Evolutionary conservation across 2,888 invertebrate species (phyloP).

Genomic region (Stegophylla sp.): DNA sequence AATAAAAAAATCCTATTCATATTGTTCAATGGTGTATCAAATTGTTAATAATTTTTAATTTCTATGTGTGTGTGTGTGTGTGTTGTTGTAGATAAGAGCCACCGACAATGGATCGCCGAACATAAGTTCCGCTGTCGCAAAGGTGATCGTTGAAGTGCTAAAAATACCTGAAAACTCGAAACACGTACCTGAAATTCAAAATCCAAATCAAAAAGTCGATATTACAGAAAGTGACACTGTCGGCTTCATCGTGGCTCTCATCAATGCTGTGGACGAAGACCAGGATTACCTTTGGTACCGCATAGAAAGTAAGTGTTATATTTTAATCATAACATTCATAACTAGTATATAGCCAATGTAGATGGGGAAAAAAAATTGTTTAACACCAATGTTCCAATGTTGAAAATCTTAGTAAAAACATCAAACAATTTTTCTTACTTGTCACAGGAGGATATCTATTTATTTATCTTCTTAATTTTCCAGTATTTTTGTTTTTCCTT

Average conservation of each 20-base stretch:
- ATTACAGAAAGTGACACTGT: constrained; percentile 86
- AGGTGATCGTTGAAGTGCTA: constrained; percentile 75
- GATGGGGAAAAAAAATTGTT: too few relatives aligned
- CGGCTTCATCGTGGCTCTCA: constrained; percentile 83
- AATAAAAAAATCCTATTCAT: not conserved
- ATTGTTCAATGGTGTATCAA: not conserved
- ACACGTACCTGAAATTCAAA: constrained; percentile 71
- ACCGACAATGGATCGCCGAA: constrained; percentile 80
- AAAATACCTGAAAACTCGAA: constrained; percentile 70
- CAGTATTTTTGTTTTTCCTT: too few relatives aligned
- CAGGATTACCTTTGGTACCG: constrained; percentile 89
- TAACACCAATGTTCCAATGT: too few relatives aligned
- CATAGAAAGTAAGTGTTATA: constrained; percentile 75
- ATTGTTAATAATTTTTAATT: not conserved
- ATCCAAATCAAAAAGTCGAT: constrained; percentile 73
- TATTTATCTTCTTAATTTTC: too few relatives aligned
- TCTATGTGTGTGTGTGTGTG: not conserved
- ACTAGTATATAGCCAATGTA: too few relatives aligned
- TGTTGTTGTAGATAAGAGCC: constrained; percentile 74
- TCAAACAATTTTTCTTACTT: too few relatives aligned
- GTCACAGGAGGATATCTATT: too few relatives aligned
- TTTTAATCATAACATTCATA: too few relatives aligned
- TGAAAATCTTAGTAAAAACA: too few relatives aligned
- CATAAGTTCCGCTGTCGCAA: constrained; percentile 75
- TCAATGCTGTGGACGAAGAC: constrained; percentile 86